Conservation (phyloP, 2,113 vertebrate species). For the Clarias macrocephalus region DNA sequence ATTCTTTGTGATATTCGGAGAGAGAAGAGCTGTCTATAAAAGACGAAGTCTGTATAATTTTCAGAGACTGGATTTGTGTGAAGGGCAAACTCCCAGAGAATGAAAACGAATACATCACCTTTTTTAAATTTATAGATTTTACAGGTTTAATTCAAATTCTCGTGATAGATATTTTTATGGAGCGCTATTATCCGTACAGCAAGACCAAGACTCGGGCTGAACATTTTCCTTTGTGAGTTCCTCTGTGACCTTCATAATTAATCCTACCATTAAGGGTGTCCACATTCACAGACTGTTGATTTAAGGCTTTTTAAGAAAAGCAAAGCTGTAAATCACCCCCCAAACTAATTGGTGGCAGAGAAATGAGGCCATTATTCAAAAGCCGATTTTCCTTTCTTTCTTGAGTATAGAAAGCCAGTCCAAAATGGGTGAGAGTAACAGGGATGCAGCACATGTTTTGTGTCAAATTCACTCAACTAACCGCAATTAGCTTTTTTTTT, state of each 20-base stretch:
- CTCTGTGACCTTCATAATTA: background rate
- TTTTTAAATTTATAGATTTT: background rate
- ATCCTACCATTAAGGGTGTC: background rate
- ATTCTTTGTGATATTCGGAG: conserved; percentile 32
- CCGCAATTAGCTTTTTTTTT: background rate
- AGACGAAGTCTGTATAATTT: background rate
- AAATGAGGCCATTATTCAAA: background rate
- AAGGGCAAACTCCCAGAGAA: background rate
- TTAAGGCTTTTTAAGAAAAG: background rate
- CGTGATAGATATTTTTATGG: background rate
- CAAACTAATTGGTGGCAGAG: background rate
- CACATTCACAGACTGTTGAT: background rate
- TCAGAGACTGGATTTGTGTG: conserved; percentile 11
- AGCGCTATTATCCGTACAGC: background rate
- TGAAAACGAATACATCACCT: background rate
- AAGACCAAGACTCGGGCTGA: background rate
- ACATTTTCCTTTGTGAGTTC: background rate
- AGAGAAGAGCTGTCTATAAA: background rate
- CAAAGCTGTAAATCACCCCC: background rate
- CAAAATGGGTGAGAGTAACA: background rate
- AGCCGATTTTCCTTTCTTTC: background rate
- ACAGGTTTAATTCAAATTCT: background rate
- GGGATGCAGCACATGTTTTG: background rate
- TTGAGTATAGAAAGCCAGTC: background rate
- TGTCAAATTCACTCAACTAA: background rate